Base-by-base conservation (phyloP, 2,113 vertebrate genomes). In the Setophaga coronata region DNA sequence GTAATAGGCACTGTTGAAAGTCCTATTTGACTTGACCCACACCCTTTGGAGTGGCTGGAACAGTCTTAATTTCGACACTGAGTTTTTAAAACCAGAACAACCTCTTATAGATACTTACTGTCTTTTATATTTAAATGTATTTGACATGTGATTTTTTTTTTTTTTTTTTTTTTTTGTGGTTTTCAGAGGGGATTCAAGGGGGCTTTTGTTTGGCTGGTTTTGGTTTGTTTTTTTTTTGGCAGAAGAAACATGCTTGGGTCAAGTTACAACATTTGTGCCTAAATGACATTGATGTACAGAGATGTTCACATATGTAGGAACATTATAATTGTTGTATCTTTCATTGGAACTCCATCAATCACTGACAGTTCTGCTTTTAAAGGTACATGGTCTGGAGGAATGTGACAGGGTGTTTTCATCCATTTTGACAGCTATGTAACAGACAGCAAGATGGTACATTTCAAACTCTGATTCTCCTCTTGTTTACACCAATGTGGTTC, bases 341-440 rank as follows among this genome's bases (percentile, higher is more conserved):
- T 96, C 65, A 57, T 20, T 67, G 45, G 69, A 84, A 67, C 36
- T 87, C 48, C 47, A 89, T 95, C 69, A 91, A 78, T 92, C 77
- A 94, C 64, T 92, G 89, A 74, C 69, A 87, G 43, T 54, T 74
- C 31, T 83, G 10, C 13, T 91, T 95, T 91, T 84, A 94, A 87
- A 94, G 16, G 28, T 81, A 60, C 29, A 48, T 1, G 12, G 60
- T 78, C 50, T 91, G 28, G 16, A 81, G 42, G 36, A 95, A 76
- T 11, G n/a, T 50, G 74, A 87, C 34, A 77, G 18, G 1, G 0
- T 28, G 80, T 95, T 73, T 74, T 65, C 34, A 92, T 57, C 15
- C 14, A 36, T 67, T 95, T 78, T 94, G 77, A 95, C 77, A 89
- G 53, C 13, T 74, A 1, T 36, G 31, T 60, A 89, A 66, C 47